These are phyloP conservation scores for Sesamia nonagrioides DNA, from an alignment of 1,140 invertebrate species.

Conservation along the genomic window DNA sequence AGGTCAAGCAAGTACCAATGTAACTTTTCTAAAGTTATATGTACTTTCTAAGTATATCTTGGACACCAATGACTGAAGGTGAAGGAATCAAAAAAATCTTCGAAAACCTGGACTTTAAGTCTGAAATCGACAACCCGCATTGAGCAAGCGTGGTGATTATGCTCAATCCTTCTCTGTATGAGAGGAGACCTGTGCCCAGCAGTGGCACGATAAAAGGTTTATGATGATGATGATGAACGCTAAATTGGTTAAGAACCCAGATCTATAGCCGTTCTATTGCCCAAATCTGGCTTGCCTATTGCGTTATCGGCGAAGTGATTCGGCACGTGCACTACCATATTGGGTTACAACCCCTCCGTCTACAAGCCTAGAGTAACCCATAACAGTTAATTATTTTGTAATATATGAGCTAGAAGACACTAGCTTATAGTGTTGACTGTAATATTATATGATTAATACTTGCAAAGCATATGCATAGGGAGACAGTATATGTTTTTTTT, in stretches of 20 bases:
- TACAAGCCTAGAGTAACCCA: background rate
- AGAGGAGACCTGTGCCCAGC: no score
- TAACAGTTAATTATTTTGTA: constrained; percentile 5
- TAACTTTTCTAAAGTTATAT: no score
- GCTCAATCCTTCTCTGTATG: no score
- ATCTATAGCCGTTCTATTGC: background rate
- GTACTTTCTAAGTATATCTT: no score
- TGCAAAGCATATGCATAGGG: background rate
- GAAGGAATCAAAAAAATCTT: no score
- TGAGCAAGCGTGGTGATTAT: no score
- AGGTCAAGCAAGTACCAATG: no score
- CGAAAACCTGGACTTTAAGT: no score
- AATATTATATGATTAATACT: background rate
- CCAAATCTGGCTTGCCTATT: background rate
- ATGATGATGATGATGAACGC: no score
- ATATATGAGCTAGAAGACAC: constrained; percentile 3
- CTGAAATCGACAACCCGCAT: no score
- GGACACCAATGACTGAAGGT: no score
- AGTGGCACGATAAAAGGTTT: no score
- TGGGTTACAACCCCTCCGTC: constrained; percentile 14
- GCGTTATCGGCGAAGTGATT: constrained; percentile 2
- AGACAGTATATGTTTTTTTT: background rate
- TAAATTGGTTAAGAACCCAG: background rate
- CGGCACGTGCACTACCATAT: background rate
- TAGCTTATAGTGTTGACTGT: background rate